Evolutionary conservation across 2,888 invertebrate species (phyloP).

Genomic region (Ariolimax columbianus): DNA sequence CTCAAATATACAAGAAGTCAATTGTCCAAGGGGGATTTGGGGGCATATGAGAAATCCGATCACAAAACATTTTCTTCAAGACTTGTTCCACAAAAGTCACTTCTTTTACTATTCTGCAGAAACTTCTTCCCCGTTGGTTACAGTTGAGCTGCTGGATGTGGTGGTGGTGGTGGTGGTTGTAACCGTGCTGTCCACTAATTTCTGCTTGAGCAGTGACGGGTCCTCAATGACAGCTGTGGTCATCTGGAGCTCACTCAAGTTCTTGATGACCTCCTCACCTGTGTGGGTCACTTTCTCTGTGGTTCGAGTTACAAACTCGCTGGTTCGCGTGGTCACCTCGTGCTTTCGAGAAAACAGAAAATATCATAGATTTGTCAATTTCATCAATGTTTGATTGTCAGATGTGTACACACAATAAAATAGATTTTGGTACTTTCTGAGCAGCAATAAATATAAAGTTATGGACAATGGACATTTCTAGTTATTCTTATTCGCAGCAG

Average conservation of each 20-base stretch:
- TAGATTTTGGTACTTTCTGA: no score
- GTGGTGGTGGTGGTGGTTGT: constrained; percentile 47
- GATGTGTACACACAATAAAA: no score
- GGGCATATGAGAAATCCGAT: not conserved
- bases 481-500: no score
- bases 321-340: constrained; percentile 46
- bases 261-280: constrained; percentile 51
- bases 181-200: constrained; percentile 42
- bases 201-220: constrained; percentile 51
- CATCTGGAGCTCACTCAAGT: constrained; percentile 51
- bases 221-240: constrained; percentile 52
- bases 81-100: not conserved
- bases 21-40: not conserved
- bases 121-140: constrained; percentile 34
- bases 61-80: no score
- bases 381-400: no score
- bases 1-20: not conserved
- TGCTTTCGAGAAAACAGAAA: constrained; percentile 16
- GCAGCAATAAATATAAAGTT: no score
- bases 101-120: not conserved
- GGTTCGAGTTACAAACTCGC: constrained; percentile 43
- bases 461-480: no score
- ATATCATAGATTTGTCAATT: no score
- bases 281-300: constrained; percentile 50
- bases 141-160: constrained; percentile 17